Evolutionary conservation across 2,113 vertebrate species (phyloP).

Genomic region (Hydrolagus affinis): DNA sequence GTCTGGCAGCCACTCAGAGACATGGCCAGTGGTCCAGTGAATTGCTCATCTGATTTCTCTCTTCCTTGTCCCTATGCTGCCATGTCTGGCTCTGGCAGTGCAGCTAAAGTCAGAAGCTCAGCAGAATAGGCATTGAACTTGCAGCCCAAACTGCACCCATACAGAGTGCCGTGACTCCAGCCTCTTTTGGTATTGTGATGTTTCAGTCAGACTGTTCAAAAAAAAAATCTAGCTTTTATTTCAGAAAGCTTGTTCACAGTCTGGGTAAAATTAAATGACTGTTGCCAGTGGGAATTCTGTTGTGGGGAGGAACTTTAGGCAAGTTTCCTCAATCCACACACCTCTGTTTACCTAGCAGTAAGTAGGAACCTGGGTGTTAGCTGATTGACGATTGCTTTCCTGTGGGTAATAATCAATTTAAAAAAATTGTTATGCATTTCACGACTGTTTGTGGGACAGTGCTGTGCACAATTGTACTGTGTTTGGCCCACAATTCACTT

Average conservation of each 20-base stretch:
- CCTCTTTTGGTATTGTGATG: too few species aligned
- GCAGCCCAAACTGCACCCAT: neutral
- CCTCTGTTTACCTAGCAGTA: too few species aligned
- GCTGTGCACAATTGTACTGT: too few species aligned
- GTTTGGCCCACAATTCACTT: too few species aligned
- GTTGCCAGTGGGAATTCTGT: neutral
- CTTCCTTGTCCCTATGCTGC: neutral
- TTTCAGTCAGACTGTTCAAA: neutral
- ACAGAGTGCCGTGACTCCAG: too few species aligned
- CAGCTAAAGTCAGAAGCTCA: neutral
- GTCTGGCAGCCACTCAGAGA: too few species aligned
- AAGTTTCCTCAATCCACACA: too few species aligned
- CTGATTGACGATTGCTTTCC: too few species aligned
- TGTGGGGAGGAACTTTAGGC: neutral
- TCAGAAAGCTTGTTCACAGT: neutral
- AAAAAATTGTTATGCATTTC: too few species aligned
- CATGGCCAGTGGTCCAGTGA: neutral
- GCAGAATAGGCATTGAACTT: neutral
- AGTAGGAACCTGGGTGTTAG: too few species aligned
- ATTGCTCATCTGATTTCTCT: neutral
- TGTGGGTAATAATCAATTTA: too few species aligned
- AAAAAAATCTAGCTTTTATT: neutral
- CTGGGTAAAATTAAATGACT: neutral
- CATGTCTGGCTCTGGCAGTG: neutral
- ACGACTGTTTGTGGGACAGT: too few species aligned